These are phyloP conservation scores for Microvelia longipes DNA, from an alignment of 1,140 invertebrate species.

Conservation along the genomic window DNA sequence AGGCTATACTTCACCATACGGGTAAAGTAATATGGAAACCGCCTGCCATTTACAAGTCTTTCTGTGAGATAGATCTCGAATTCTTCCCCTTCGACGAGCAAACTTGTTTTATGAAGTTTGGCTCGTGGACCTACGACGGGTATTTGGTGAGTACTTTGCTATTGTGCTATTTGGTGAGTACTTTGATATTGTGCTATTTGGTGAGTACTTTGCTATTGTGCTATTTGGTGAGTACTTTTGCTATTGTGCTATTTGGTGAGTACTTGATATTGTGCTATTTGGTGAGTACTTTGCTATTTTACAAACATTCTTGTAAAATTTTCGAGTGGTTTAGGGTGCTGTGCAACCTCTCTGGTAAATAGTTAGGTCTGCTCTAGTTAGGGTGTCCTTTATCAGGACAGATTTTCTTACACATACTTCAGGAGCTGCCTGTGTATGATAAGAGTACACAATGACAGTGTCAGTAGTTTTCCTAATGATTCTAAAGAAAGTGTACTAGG, in stretches of 20 bases:
- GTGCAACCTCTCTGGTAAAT: too few relatives aligned
- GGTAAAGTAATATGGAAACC: slow-evolving; percentile 94
- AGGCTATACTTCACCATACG: slow-evolving; percentile 77
- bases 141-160: slow-evolving; percentile 47
- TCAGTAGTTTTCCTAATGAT: too few relatives aligned
- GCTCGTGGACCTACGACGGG: slow-evolving; percentile 86
- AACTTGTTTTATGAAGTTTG: slow-evolving; percentile 93
- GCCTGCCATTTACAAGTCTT: slow-evolving; percentile 94
- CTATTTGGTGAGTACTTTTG: background rate
- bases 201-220: slow-evolving; percentile 32
- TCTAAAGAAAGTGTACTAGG: too few relatives aligned
- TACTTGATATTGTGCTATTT: background rate
- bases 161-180: slow-evolving; percentile 17
- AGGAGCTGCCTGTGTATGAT: too few relatives aligned
- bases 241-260: slow-evolving; percentile 38
- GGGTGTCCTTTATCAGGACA: too few relatives aligned
- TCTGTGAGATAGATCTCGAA: slow-evolving; percentile 91
- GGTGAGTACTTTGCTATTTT: background rate
- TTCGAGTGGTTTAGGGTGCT: background rate
- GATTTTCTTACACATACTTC: too few relatives aligned
- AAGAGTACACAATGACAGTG: too few relatives aligned
- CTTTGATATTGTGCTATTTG: slow-evolving; percentile 50
- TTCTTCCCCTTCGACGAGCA: slow-evolving; percentile 95
- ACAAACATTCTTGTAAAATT: background rate
- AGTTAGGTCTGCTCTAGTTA: too few relatives aligned